phyloP scores from a whole-genome alignment of 2,113 vertebrate genomes.

The Promerops cafer region DNA sequence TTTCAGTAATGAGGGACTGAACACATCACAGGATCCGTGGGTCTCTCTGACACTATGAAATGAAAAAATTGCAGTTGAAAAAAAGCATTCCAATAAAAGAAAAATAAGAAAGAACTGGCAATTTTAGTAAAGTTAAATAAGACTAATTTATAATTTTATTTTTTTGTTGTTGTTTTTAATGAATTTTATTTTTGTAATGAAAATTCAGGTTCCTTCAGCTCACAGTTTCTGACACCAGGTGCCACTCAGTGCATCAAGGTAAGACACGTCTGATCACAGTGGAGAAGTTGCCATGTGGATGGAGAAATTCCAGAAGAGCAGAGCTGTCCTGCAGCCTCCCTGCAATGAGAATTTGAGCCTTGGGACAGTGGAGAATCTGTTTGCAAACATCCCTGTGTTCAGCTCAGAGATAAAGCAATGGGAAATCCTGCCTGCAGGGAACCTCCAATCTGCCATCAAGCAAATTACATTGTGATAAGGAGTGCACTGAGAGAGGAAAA shows the following conservation, averaged over 20 bases:
- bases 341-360: not conserved
- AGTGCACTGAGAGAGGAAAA: not conserved
- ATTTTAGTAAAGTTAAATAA: not conserved
- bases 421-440: not conserved
- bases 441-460: not conserved
- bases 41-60: not conserved
- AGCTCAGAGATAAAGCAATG: not conserved
- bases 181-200: not conserved
- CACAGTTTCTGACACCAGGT: not conserved
- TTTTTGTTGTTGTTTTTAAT: not conserved
- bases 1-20: not conserved
- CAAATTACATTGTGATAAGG: not conserved
- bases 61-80: not conserved
- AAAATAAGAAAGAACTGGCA: not conserved
- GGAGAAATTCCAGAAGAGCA: not conserved
- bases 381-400: not conserved
- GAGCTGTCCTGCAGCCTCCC: not conserved
- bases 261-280: not conserved
- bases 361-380: not conserved
- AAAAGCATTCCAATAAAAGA: not conserved
- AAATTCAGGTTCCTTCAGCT: not conserved
- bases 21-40: accelerated
- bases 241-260: not conserved
- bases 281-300: not conserved
- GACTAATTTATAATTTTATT: not conserved